A percentile compares a stretch with the other conserved stretches of the same genome.
These are phyloP conservation scores for Prorops nasuta DNA, from an alignment of 1,140 invertebrate species.

Conservation along the genomic window DNA sequence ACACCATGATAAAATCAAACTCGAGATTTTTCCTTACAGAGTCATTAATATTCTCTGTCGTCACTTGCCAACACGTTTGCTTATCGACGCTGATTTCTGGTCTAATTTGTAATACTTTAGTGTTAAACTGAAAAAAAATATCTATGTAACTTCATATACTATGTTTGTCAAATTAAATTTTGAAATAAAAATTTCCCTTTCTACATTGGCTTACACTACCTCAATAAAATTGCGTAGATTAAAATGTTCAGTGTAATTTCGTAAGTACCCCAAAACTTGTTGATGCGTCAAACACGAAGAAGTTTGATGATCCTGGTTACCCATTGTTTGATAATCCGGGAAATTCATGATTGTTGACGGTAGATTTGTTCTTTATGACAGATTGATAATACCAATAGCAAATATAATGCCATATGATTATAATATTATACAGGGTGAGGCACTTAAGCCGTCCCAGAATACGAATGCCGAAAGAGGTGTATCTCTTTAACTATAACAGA, in stretches of 20 bases:
- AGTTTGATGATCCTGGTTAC: slow-evolving; percentile 40
- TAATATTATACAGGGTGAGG: too few species aligned
- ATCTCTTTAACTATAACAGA: too few species aligned
- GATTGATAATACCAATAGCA: background rate
- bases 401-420: slow-evolving; percentile 7
- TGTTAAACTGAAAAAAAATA: slow-evolving; percentile 47
- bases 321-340: slow-evolving; percentile 65
- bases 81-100: slow-evolving; percentile 18
- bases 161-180: slow-evolving; percentile 6
- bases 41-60: slow-evolving; percentile 47
- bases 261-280: slow-evolving; percentile 66
- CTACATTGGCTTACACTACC: too few species aligned
- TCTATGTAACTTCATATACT: slow-evolving; percentile 13
- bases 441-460: too few species aligned
- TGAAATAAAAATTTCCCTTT: too few species aligned
- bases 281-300: slow-evolving; percentile 61
- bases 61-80: slow-evolving; percentile 43
- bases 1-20: slow-evolving; percentile 66
- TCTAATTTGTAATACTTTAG: slow-evolving; percentile 39
- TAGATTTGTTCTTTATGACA: slow-evolving; percentile 66
- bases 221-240: slow-evolving; percentile 57
- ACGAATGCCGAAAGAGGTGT: too few species aligned
- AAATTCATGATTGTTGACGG: slow-evolving; percentile 77
- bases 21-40: slow-evolving; percentile 30
- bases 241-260: slow-evolving; percentile 61